These are phyloP conservation scores for Pholis gunnellus DNA, from an alignment of 2,113 vertebrate species.

Conservation along the genomic window DNA sequence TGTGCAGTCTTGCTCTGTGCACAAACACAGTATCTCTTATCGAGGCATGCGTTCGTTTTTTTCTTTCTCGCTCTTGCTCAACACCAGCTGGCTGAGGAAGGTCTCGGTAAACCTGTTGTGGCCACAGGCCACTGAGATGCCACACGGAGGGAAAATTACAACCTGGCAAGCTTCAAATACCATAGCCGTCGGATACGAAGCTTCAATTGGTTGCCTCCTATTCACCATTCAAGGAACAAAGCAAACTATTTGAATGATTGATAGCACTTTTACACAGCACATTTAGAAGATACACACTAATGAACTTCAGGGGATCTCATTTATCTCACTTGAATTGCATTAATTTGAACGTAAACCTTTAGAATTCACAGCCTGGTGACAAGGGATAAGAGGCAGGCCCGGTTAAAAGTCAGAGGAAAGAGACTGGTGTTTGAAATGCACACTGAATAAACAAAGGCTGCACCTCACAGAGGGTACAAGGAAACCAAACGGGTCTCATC, in stretches of 20 bases:
- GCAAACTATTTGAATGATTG: not conserved
- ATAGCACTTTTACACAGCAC: too few relatives aligned
- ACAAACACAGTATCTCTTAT: constrained; percentile 33
- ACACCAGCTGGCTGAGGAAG: constrained; percentile 38
- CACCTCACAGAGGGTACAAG: not conserved
- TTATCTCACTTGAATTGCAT: not conserved
- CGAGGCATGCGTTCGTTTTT: constrained; percentile 19
- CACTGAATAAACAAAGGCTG: constrained; percentile 9
- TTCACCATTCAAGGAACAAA: not conserved
- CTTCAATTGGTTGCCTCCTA: constrained; percentile 20
- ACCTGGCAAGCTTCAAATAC: constrained; percentile 39
- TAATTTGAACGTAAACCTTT: not conserved
- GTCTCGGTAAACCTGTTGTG: constrained; percentile 55
- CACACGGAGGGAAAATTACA: constrained; percentile 47
- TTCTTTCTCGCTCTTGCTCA: constrained; percentile 39
- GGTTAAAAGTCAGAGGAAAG: not conserved
- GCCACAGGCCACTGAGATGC: constrained; percentile 40
- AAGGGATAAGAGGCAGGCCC: not conserved
- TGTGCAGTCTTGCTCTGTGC: constrained; percentile 36
- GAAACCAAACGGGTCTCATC: constrained; percentile 18
- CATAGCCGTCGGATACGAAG: constrained; percentile 33
- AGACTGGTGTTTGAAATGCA: constrained; percentile 6
- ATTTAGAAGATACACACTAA: not conserved
- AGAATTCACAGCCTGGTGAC: not conserved
- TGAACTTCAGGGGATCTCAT: not conserved